These are phyloP conservation scores for Acronicta aceris DNA, from an alignment of 2,888 invertebrate species.

Conservation along the genomic window DNA sequence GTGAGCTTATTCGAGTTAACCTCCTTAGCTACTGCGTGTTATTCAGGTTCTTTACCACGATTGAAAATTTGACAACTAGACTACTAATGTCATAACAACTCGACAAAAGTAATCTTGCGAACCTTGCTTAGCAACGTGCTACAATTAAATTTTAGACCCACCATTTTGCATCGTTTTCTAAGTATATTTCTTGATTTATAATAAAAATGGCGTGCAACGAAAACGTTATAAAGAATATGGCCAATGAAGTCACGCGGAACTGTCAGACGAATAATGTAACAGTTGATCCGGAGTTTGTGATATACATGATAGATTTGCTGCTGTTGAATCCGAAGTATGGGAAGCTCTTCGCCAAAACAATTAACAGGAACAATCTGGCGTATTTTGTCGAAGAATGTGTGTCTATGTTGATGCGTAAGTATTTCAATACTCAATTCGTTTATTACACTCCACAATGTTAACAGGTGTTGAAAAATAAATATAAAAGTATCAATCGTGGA, in stretches of 20 bases:
- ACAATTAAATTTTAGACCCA: constrained; percentile 18
- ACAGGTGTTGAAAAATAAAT: no score
- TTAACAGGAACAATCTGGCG: constrained; percentile 85
- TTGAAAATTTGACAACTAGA: neutral
- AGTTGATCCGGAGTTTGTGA: constrained; percentile 85
- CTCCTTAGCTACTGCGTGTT: no score
- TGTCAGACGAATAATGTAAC: constrained; percentile 78
- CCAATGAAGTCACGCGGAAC: constrained; percentile 88
- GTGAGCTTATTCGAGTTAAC: no score
- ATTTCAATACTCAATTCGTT: no score
- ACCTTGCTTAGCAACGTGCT: constrained; percentile 35
- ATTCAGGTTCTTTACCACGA: neutral
- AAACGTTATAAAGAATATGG: constrained; percentile 88
- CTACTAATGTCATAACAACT: constrained; percentile 4
- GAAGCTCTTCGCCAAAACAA: constrained; percentile 80
- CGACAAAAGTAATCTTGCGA: constrained; percentile 27
- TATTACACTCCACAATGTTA: no score
- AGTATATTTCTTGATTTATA: constrained; percentile 19
- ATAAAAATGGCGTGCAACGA: constrained; percentile 81
- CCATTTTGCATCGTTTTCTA: constrained; percentile 29
- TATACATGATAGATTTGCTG: constrained; percentile 86
- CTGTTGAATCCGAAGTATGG: constrained; percentile 89
- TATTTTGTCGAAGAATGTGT: constrained; percentile 88
- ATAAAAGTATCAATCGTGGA: no score
- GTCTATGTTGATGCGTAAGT: constrained; percentile 79